A percentile compares a stretch with the other conserved stretches of the same genome.
These are phyloP conservation scores for Drosophila demipolita DNA, from an alignment of 2,888 invertebrate genomes.

Conservation along the genomic window DNA sequence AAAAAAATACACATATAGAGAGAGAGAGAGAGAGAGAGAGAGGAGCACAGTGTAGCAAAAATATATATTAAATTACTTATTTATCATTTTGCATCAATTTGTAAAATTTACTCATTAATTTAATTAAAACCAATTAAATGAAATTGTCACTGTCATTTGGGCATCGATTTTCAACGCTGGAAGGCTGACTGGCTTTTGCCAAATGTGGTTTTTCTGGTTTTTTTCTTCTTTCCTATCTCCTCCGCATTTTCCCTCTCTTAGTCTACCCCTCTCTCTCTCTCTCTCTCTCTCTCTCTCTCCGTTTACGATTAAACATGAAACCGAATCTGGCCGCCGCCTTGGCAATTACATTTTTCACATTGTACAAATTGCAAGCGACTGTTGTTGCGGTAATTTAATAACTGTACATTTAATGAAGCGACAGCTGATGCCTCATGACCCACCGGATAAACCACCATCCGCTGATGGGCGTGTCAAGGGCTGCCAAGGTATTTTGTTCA, in stretches of 20 bases:
- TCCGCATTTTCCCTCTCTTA: background rate
- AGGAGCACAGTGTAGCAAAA: slow-evolving; percentile 21
- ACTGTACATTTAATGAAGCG: slow-evolving; percentile 78
- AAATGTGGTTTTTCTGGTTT: slow-evolving; percentile 66
- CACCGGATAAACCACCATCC: background rate
- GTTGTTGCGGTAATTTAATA: slow-evolving; percentile 76
- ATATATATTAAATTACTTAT: slow-evolving; percentile 77
- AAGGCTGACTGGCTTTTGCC: slow-evolving; percentile 53
- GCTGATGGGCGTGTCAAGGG: slow-evolving; percentile 29
- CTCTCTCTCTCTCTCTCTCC: background rate
- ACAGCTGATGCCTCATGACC: slow-evolving; percentile 66
- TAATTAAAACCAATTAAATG: slow-evolving; percentile 80
- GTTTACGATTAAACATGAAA: slow-evolving; percentile 61
- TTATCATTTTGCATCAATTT: slow-evolving; percentile 79
- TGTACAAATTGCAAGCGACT: slow-evolving; percentile 76
- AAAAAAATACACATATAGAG: background rate
- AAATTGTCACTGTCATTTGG: slow-evolving; percentile 78
- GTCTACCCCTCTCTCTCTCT: background rate
- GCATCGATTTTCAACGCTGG: slow-evolving; percentile 73
- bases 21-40: background rate
- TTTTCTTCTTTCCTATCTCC: background rate
- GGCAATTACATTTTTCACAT: slow-evolving; percentile 78
- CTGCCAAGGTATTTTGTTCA: slow-evolving; percentile 65
- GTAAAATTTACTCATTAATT: slow-evolving; percentile 80
- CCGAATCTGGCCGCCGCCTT: slow-evolving; percentile 58